Percentiles rank a stretch among this genome's conserved stretches.
These are phyloP conservation scores for Ptilonorhynchus violaceus DNA, from an alignment of 2,113 vertebrate species.

Conservation along the genomic window DNA sequence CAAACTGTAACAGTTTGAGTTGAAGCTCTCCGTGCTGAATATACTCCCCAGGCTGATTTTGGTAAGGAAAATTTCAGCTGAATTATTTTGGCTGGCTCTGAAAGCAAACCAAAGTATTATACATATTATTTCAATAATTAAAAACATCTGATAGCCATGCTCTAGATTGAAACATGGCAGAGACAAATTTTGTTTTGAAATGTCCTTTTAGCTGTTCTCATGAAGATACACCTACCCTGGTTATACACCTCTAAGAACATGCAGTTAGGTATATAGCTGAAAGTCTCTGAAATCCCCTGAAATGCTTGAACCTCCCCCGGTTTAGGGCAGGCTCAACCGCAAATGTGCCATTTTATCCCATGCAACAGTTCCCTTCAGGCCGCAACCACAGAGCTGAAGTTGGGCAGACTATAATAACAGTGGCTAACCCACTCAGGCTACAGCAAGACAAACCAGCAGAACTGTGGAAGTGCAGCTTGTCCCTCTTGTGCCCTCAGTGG, in stretches of 20 bases:
- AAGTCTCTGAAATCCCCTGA: not conserved
- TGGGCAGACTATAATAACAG: not conserved
- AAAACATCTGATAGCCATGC: not conserved
- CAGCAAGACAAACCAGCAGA: not conserved
- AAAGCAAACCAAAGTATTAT: not conserved
- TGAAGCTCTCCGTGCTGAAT: not conserved
- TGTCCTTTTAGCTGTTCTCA: not conserved
- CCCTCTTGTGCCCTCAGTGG: not conserved
- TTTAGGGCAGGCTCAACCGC: not conserved
- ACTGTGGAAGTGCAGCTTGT: not conserved
- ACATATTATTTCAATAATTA: not conserved
- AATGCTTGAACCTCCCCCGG: not conserved
- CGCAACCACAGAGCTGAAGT: not conserved
- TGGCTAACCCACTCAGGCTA: not conserved
- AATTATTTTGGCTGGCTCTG: not conserved
- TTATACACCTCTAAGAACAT: not conserved
- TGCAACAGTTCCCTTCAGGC: not conserved
- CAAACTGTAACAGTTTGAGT: not conserved
- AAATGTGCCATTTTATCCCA: not conserved
- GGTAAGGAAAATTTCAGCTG: not conserved
- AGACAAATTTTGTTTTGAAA: not conserved
- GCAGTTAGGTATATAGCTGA: not conserved
- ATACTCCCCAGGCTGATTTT: not conserved
- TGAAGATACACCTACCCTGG: not conserved
- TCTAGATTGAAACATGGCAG: not conserved